Evolutionary conservation across 2,113 vertebrate genomes (phyloP), one percentile per base, ranked within the genome.

Genomic region (Hemichromis elongatus): DNA sequence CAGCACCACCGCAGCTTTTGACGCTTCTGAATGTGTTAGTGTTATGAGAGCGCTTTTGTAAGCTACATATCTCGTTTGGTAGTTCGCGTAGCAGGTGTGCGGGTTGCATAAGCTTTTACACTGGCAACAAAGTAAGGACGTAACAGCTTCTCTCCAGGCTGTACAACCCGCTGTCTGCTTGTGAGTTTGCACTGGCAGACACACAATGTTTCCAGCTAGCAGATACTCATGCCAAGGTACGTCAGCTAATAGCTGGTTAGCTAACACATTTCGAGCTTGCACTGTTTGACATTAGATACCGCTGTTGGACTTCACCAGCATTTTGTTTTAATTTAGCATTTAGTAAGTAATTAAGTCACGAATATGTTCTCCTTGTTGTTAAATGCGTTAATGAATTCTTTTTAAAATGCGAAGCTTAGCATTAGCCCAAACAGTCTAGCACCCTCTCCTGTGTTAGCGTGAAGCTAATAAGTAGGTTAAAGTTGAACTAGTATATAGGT

Each of bases 141-240:
- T 14, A 12, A 5, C 0, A 12, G 5, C 28, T 30, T 26, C n/a
- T 37, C 30, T 5, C 63, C 18, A 13, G n/a, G 5, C 30, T 45
- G 16, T 5, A 8, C 2, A 54, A 26, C 0, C 13, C 7, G 9
- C 12, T 54, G 86, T 40, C 7, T 10, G 56, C 81, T 55, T 21
- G 77, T 73, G 79, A 78, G 21, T n/a, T 37, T 13, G 40, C 79
- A 12, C 45, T 30, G 56, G 89, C 86, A 79, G 79, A 82, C 73
- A 70, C 54, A 89, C 4, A 9, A 96, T 97, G 96, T 95, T 97
- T 86, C 95, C 95, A 82, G 95, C 94, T 18, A 83, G 93, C 93
- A 96, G 95, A 92, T 95, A 95, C 61, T 90, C 95, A 3, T 68
- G 92, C 56, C 93, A 92, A 94, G 96, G 96, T 96, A 94, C n/a